A percentile compares a stretch with the other conserved stretches of the same genome.
Evolutionary conservation across 2,113 vertebrate species (phyloP).

Genomic region (Tylochromis polylepis): DNA sequence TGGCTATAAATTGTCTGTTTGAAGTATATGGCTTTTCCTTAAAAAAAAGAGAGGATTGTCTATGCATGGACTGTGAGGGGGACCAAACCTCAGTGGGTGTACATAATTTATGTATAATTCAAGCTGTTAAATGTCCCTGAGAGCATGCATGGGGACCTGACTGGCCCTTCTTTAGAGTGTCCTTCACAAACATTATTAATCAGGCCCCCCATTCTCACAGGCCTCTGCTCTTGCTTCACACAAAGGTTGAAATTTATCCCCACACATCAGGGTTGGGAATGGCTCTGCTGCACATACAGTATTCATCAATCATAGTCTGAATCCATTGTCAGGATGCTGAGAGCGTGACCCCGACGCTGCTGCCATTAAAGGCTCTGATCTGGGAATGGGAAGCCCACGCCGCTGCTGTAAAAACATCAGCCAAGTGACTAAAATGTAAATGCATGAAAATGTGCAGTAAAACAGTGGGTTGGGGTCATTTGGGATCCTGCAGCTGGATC

Average conservation of each 20-base stretch:
- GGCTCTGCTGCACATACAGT: conserved; percentile 24
- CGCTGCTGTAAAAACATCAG: conserved; percentile 8
- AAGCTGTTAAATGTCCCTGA: conserved; percentile 20
- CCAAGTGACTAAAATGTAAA: background rate
- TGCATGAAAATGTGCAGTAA: background rate
- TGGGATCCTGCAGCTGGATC: background rate
- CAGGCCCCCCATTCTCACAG: background rate
- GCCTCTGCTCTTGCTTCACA: background rate
- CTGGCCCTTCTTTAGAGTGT: background rate
- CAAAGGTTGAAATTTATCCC: background rate
- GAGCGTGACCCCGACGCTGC: background rate
- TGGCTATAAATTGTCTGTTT: background rate
- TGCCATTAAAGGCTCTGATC: background rate
- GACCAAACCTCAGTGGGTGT: background rate
- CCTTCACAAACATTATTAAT: conserved; percentile 42
- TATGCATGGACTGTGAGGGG: background rate
- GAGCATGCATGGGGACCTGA: conserved; percentile 11
- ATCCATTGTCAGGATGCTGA: conserved; percentile 23
- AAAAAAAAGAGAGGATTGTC: background rate
- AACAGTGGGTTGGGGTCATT: background rate
- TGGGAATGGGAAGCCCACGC: background rate
- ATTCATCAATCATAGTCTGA: conserved; percentile 46
- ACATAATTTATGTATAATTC: conserved; percentile 39
- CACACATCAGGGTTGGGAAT: background rate
- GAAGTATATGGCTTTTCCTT: background rate